Percentiles rank a stretch among this genome's conserved stretches.
Conservation (phyloP, 2,888 invertebrate genomes). For the Callosobruchus maculatus region DNA sequence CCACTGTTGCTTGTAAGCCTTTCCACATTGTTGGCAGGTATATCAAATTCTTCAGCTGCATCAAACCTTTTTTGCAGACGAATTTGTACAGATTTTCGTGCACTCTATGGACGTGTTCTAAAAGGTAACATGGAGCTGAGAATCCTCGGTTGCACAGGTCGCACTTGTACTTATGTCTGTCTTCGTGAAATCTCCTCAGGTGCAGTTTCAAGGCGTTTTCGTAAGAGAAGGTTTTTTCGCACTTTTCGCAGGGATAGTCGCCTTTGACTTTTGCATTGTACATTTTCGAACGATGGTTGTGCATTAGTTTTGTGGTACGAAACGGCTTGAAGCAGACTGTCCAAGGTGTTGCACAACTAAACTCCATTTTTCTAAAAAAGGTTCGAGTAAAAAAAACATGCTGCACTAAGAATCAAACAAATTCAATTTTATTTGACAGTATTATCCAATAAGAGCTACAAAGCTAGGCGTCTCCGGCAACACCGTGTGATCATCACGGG, state of each 20-base stretch:
- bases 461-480: too few relatives aligned
- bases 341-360: neutral
- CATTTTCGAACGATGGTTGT: neutral
- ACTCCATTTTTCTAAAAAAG: neutral
- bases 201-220: slow-evolving; percentile 14
- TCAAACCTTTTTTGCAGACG: neutral
- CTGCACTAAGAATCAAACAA: too few relatives aligned
- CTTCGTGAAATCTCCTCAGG: slow-evolving; percentile 45
- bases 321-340: neutral
- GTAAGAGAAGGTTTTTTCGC: slow-evolving; percentile 24
- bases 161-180: neutral
- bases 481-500: too few relatives aligned
- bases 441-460: too few relatives aligned
- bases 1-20: slow-evolving; percentile 42
- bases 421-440: too few relatives aligned
- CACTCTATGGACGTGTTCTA: neutral
- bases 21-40: slow-evolving; percentile 47
- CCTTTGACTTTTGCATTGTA: neutral
- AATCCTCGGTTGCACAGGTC: neutral
- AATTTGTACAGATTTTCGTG: neutral
- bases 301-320: neutral
- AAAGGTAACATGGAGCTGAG: neutral
- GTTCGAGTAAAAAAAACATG: too few relatives aligned
- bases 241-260: slow-evolving; percentile 20
- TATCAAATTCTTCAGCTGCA: slow-evolving; percentile 9